A percentile compares a stretch with the other conserved stretches of the same genome.
These are phyloP conservation scores for Corythoichthys intestinalis DNA, from an alignment of 2,113 vertebrate genomes.

Conservation along the genomic window DNA sequence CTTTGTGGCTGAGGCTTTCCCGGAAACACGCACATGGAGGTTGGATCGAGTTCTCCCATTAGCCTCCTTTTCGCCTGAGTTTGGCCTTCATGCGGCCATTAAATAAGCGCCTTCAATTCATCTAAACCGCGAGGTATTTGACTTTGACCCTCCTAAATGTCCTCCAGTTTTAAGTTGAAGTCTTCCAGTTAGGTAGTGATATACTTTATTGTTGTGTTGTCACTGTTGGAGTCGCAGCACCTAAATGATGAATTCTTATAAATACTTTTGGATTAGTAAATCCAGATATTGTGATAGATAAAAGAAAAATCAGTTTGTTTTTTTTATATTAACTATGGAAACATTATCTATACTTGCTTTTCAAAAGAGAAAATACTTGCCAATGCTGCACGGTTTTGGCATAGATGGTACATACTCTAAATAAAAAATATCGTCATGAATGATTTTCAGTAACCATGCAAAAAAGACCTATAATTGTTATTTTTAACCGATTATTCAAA, in stretches of 20 bases:
- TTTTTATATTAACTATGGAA: too few species aligned
- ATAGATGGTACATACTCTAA: too few species aligned
- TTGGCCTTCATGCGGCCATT: slow-evolving; percentile 5
- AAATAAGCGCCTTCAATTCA: background rate
- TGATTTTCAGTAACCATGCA: too few species aligned
- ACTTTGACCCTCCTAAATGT: background rate
- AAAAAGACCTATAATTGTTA: too few species aligned
- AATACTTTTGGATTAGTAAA: background rate
- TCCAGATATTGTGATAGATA: background rate
- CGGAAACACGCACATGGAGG: slow-evolving; percentile 21
- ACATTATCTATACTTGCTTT: too few species aligned
- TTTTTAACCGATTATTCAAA: background rate
- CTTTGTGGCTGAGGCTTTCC: slow-evolving; percentile 42
- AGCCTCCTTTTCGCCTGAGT: slow-evolving; percentile 4
- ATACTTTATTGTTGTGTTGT: background rate
- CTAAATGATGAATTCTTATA: background rate
- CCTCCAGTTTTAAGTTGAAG: background rate
- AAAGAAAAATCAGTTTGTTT: too few species aligned
- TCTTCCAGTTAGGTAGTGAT: slow-evolving; percentile 14
- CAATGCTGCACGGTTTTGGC: too few species aligned
- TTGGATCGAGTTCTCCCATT: slow-evolving; percentile 22
- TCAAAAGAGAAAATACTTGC: too few species aligned
- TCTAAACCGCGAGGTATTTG: background rate
- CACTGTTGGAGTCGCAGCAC: background rate
- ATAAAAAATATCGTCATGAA: too few species aligned